Conservation (phyloP, 2,888 invertebrate species). For the Netelia virgata region DNA sequence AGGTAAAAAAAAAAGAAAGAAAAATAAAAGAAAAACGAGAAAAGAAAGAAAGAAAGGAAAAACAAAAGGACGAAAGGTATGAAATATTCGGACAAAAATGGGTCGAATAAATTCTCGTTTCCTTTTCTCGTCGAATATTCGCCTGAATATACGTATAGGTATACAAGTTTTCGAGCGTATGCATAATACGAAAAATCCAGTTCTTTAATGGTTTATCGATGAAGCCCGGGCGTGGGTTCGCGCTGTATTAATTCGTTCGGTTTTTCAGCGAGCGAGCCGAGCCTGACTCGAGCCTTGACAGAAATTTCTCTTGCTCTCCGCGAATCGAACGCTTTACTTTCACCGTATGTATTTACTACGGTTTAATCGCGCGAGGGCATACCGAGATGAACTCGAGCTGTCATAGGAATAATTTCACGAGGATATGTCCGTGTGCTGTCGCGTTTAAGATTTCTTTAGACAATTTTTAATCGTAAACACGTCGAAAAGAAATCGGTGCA, state of each 20-base stretch:
- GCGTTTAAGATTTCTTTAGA: background rate
- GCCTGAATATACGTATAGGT: background rate
- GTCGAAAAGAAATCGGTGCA: background rate
- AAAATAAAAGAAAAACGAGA: background rate
- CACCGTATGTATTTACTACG: constrained; percentile 63
- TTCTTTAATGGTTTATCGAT: constrained; percentile 62
- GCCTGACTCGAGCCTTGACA: constrained; percentile 57
- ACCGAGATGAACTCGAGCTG: constrained; percentile 35
- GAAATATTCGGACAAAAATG: background rate
- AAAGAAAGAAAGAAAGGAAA: background rate
- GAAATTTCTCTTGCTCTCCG: constrained; percentile 70
- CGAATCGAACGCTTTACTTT: constrained; percentile 66
- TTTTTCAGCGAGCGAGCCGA: constrained; percentile 47
- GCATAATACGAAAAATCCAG: constrained; percentile 38
- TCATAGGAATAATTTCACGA: constrained; percentile 1
- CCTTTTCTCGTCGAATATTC: background rate
- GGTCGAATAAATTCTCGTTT: background rate
- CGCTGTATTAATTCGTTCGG: constrained; percentile 62
- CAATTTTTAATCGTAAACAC: background rate
- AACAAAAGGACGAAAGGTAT: background rate
- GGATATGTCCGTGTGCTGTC: background rate
- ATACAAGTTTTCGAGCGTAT: background rate
- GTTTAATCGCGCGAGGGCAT: constrained; percentile 12
- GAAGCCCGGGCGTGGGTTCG: constrained; percentile 38
- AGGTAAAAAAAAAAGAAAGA: background rate